Conservation (phyloP, 2,888 invertebrate genomes). For the Amblyjoppa proteus region DNA sequence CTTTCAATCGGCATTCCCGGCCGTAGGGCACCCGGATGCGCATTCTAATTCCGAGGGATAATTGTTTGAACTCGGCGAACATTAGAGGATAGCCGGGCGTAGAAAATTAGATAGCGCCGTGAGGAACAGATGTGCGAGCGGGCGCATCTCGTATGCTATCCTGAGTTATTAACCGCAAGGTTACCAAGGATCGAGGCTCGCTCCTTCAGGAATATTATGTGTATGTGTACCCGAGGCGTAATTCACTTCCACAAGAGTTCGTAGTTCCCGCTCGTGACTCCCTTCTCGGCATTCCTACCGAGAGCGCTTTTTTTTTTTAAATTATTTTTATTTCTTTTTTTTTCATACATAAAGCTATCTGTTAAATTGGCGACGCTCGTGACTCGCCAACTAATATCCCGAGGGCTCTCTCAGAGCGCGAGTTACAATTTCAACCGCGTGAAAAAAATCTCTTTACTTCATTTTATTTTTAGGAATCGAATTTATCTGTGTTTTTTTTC, state of each 20-base stretch:
- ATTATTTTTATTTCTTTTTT: background rate
- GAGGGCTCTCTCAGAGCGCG: background rate
- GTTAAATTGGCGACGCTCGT: slow-evolving; percentile 36
- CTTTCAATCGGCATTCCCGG: slow-evolving; percentile 19
- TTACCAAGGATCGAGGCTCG: slow-evolving; percentile 56
- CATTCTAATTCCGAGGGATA: slow-evolving; percentile 62
- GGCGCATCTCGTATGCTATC: slow-evolving; percentile 50
- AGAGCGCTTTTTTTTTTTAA: slow-evolving; percentile 7
- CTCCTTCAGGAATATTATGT: slow-evolving; percentile 45
- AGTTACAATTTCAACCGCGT: background rate
- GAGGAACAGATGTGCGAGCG: slow-evolving; percentile 30
- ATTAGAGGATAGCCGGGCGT: slow-evolving; percentile 65
- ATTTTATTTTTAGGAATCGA: background rate
- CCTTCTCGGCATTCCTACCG: slow-evolving; percentile 47
- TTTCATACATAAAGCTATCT: slow-evolving; percentile 1
- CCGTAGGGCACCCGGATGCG: slow-evolving; percentile 42
- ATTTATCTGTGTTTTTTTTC: background rate
- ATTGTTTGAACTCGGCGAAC: slow-evolving; percentile 62
- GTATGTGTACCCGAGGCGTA: slow-evolving; percentile 36
- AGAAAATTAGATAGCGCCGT: slow-evolving; percentile 59
- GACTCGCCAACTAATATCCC: slow-evolving; percentile 9
- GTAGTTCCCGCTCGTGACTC: slow-evolving; percentile 57
- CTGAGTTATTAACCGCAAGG: slow-evolving; percentile 72
- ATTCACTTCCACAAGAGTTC: slow-evolving; percentile 56
- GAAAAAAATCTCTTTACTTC: background rate